These are phyloP conservation scores for Trichechus manatus DNA, from an alignment of 2,113 vertebrate genomes.

Conservation along the genomic window DNA sequence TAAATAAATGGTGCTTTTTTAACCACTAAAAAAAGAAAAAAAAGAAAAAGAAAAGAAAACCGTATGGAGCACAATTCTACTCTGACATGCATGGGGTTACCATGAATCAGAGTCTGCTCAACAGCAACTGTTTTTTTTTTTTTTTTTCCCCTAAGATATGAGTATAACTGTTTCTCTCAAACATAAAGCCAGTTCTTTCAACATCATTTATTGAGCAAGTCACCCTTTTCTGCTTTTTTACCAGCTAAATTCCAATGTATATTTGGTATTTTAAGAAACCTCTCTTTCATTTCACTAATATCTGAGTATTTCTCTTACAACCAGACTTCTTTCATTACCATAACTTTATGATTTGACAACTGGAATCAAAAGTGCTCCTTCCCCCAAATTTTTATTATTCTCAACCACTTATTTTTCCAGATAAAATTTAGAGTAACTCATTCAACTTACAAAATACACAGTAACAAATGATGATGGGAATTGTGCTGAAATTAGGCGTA, in stretches of 20 bases:
- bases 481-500: not conserved
- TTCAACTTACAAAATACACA: not conserved
- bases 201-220: not conserved
- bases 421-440: constrained; percentile 1
- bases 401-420: not conserved
- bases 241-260: not conserved
- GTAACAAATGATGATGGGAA: not conserved
- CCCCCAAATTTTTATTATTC: not conserved
- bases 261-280: not conserved
- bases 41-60: too few species aligned
- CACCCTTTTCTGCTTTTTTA: not conserved
- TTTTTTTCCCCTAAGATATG: not conserved
- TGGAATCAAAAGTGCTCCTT: not conserved
- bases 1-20: constrained; percentile 19
- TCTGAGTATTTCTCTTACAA: not conserved
- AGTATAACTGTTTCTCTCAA: not conserved
- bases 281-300: not conserved
- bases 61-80: not conserved
- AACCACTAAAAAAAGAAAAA: not conserved
- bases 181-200: not conserved
- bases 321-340: not conserved
- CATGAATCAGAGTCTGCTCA: not conserved
- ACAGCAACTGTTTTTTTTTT: not conserved
- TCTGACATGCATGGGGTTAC: not conserved
- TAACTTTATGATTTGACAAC: not conserved